Percentiles rank a stretch among this genome's conserved stretches.
These are phyloP conservation scores for Rhamphomyia laevipes DNA, from an alignment of 2,888 invertebrate genomes.

Conservation along the genomic window DNA sequence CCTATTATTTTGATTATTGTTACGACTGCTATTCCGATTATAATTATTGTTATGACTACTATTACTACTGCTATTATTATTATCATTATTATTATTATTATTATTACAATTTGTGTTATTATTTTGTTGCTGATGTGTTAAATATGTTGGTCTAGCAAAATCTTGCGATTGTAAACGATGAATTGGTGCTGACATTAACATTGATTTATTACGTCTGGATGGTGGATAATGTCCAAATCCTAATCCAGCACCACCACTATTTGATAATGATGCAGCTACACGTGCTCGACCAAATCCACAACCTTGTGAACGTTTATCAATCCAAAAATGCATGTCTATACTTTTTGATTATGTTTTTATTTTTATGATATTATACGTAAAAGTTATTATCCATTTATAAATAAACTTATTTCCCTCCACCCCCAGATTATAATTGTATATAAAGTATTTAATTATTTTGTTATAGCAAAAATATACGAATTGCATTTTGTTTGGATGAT, in stretches of 20 bases:
- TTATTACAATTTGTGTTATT: slow-evolving; percentile 15
- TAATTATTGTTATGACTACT: slow-evolving; percentile 9
- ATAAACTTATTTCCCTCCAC: no score
- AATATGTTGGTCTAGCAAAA: slow-evolving; percentile 20
- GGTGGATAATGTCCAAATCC: slow-evolving; percentile 38
- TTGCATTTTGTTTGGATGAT: no score
- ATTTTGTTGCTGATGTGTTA: slow-evolving; percentile 10
- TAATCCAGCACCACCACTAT: slow-evolving; percentile 43
- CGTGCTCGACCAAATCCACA: slow-evolving; percentile 63
- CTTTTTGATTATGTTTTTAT: neutral
- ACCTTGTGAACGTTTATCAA: slow-evolving; percentile 67
- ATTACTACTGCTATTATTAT: slow-evolving; percentile 14
- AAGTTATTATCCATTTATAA: no score
- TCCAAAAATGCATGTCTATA: slow-evolving; percentile 78
- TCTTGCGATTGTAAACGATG: slow-evolving; percentile 53
- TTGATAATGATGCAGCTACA: slow-evolving; percentile 53
- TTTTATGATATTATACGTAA: no score
- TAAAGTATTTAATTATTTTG: no score
- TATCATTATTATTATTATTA: slow-evolving; percentile 10
- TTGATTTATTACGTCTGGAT: slow-evolving; percentile 39
- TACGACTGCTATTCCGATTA: slow-evolving; percentile 13
- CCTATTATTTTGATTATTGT: slow-evolving; percentile 16
- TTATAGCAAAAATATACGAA: no score
- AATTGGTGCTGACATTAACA: slow-evolving; percentile 57
- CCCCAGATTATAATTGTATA: no score